A percentile compares a stretch with the other conserved stretches of the same genome.
These are phyloP conservation scores for Dexiosoma caninum DNA, from an alignment of 2,888 invertebrate species.

Conservation along the genomic window DNA sequence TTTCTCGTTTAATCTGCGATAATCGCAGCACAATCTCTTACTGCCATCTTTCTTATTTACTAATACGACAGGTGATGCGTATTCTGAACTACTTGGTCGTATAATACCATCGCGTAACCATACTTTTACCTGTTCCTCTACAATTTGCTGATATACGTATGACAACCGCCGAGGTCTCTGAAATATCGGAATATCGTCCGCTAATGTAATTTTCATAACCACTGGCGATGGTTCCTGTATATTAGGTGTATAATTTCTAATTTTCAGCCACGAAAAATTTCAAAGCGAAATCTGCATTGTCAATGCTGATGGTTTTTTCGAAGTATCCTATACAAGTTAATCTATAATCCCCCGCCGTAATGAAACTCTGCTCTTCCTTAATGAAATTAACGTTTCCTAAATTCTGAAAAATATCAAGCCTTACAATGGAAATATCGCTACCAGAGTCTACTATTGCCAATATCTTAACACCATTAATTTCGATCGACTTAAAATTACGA, in stretches of 20 bases:
- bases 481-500: slow-evolving; percentile 16
- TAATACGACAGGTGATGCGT: background rate
- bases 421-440: slow-evolving; percentile 38
- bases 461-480: background rate
- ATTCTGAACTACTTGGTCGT: background rate
- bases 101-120: background rate
- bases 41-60: background rate
- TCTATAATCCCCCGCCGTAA: slow-evolving; percentile 17
- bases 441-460: slow-evolving; percentile 23
- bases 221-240: background rate
- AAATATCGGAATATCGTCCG: background rate
- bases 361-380: background rate
- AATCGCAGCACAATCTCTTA: background rate
- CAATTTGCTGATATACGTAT: background rate
- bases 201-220: background rate
- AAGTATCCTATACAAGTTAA: slow-evolving; percentile 1
- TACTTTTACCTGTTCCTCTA: background rate
- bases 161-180: background rate
- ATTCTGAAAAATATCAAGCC: slow-evolving; percentile 39
- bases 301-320: background rate
- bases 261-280: background rate
- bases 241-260: background rate
- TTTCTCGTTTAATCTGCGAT: background rate
- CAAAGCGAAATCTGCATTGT: background rate
- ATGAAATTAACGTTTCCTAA: slow-evolving; percentile 25